phyloP scores from a whole-genome alignment of 2,888 invertebrate genomes.

The Anaspis maculata region DNA sequence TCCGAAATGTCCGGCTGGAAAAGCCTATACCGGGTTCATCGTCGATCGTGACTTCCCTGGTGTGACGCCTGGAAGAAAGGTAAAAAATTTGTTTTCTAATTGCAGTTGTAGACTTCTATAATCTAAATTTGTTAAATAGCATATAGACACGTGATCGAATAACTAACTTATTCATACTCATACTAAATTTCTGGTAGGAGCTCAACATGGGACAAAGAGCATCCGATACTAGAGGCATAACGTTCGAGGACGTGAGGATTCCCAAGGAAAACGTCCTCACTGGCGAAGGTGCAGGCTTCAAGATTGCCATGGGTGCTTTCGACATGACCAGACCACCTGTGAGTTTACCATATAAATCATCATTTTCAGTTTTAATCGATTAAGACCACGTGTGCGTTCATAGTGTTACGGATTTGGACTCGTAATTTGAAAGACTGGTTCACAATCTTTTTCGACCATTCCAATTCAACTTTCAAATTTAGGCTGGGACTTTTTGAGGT shows the following conservation, averaged over 20 bases:
- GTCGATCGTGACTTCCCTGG: conserved; percentile 61
- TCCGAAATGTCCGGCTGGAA: conserved; percentile 73
- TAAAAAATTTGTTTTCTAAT: too few relatives aligned
- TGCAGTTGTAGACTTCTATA: too few relatives aligned
- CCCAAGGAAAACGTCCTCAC: conserved; percentile 62
- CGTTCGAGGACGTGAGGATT: conserved; percentile 67
- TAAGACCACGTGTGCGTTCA: neutral
- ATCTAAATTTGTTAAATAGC: too few relatives aligned
- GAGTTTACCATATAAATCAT: too few relatives aligned
- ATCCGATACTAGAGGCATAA: conserved; percentile 62
- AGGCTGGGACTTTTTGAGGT: too few relatives aligned
- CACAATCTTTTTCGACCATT: too few relatives aligned
- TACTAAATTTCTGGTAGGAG: too few relatives aligned
- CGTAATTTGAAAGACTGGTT: too few relatives aligned
- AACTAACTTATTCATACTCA: too few relatives aligned
- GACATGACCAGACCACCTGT: conserved; percentile 62
- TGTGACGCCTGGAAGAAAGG: conserved; percentile 55
- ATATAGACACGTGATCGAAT: too few relatives aligned
- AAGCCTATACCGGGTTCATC: conserved; percentile 67
- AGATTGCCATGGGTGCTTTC: conserved; percentile 67
- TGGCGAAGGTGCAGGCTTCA: conserved; percentile 63
- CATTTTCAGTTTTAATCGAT: conserved; percentile 7
- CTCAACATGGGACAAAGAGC: conserved; percentile 67
- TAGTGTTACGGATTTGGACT: too few relatives aligned
- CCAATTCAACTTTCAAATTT: too few relatives aligned